A percentile compares a stretch with the other conserved stretches of the same genome.
These are phyloP conservation scores for Amphiprion percula DNA, from an alignment of 2,113 vertebrate species.

Conservation along the genomic window DNA sequence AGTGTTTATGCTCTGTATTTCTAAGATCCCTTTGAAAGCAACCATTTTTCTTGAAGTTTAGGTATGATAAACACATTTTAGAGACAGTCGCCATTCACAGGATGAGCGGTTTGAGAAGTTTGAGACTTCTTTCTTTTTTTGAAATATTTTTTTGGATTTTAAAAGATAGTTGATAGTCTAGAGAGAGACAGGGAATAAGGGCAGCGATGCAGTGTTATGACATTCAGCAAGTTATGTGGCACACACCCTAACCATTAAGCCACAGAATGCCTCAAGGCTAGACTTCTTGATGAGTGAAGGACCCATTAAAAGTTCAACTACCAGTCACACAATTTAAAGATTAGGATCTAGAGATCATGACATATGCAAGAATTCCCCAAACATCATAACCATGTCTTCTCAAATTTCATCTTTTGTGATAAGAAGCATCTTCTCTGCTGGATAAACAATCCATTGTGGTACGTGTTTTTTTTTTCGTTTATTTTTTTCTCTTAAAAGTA, in stretches of 20 bases:
- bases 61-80: slow-evolving; percentile 23
- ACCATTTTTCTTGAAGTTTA: slow-evolving; percentile 12
- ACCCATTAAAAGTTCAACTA: slow-evolving; percentile 11
- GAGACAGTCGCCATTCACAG: slow-evolving; percentile 6
- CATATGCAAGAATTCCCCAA: not conserved
- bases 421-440: not conserved
- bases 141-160: not conserved
- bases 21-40: slow-evolving; percentile 5
- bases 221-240: not conserved
- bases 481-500: slow-evolving; percentile 22
- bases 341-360: not conserved
- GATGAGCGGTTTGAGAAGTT: slow-evolving; percentile 7
- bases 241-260: not conserved
- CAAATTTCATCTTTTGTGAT: not conserved
- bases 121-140: slow-evolving; percentile 5
- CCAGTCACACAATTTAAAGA: not conserved
- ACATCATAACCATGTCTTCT: not conserved
- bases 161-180: not conserved
- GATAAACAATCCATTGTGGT: no score
- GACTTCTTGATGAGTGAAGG: not conserved
- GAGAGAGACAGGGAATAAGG: not conserved
- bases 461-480: not conserved
- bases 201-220: not conserved
- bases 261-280: slow-evolving; percentile 2
- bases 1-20: slow-evolving; percentile 2